phyloP scores from a whole-genome alignment of 1,140 invertebrate genomes.

The Bombus fervidus region DNA sequence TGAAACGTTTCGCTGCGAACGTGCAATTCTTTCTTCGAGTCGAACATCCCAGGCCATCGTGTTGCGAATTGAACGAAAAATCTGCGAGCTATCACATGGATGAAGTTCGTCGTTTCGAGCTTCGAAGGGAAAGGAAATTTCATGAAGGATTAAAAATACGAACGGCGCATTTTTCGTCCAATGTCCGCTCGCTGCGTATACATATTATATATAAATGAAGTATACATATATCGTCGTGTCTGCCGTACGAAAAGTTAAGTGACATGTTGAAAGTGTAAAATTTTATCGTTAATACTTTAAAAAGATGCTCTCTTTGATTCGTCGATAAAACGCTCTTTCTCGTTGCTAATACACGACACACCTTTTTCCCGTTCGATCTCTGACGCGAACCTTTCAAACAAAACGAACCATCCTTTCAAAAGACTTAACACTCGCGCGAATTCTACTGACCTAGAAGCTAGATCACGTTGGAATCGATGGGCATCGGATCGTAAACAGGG shows the following conservation, averaged over 20 bases:
- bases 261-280: slow-evolving; percentile 69
- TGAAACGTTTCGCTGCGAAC: background rate
- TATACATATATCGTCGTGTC: slow-evolving; percentile 54
- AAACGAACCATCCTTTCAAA: slow-evolving; percentile 9
- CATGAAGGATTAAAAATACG: background rate
- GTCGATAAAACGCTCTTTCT: slow-evolving; percentile 42
- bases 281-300: slow-evolving; percentile 66
- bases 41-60: slow-evolving; percentile 5
- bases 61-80: slow-evolving; percentile 5
- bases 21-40: background rate
- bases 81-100: background rate
- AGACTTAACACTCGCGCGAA: slow-evolving; percentile 41
- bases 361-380: slow-evolving; percentile 36
- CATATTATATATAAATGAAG: slow-evolving; percentile 37
- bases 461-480: slow-evolving; percentile 52
- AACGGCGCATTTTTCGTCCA: slow-evolving; percentile 19
- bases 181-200: slow-evolving; percentile 40
- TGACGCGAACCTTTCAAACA: slow-evolving; percentile 4
- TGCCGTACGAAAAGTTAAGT: slow-evolving; percentile 51
- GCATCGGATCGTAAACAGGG: slow-evolving; percentile 7
- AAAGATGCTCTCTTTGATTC: slow-evolving; percentile 38
- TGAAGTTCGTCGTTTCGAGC: slow-evolving; percentile 12
- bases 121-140: background rate
- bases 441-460: slow-evolving; percentile 31
- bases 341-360: slow-evolving; percentile 47